Base-by-base conservation (phyloP, 2,797 vertebrate species). In the Acipenser transmontanus region DNA sequence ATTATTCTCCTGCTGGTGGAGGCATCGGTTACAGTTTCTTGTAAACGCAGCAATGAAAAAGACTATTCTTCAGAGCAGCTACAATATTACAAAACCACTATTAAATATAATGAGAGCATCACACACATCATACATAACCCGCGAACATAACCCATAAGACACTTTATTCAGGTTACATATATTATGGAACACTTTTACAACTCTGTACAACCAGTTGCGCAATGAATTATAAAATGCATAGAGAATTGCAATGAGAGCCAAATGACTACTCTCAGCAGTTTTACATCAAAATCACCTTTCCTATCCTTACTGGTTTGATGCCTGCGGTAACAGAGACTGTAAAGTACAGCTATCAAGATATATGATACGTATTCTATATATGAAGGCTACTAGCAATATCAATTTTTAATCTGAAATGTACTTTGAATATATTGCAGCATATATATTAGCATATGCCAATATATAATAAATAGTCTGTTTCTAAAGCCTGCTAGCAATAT, bases 371-470 rank as follows among this genome's bases (percentile, higher is more conserved):
- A 73, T 73, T 77, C 71, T 77, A 73, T 77, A 81, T 79, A 59
- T 77, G 71, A 80, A 74, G 71, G 76, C 76, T 77, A 82, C 71
- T 71, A 81, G 81, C 80, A 74, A 75, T 77, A 84, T 85, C 48
- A 73, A 83, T 83, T 80, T 86, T 85, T 85, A 75, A 85, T 85
- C 81, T 74, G 68, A 76, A 66, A 48, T 70, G 74, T 77, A 69
- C 78, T 81, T 82, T 80, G 75, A 84, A 77, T 72, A 72, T 71
- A 68, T 81, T 68, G 67, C 70, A 70, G 68, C 72, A 69, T 81
- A 77, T 83, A 80, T 84, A 84, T 87, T 85, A 86, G 79, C 80
- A 83, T 80, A 82, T 80, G 79, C 78, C 77, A 65, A 85, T 81
- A 81, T 76, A 72, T 74, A 74, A 81, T 84, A 85, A 83, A 85